Conservation (phyloP, 2,888 invertebrate genomes). For the Drosophila paranaensis region DNA sequence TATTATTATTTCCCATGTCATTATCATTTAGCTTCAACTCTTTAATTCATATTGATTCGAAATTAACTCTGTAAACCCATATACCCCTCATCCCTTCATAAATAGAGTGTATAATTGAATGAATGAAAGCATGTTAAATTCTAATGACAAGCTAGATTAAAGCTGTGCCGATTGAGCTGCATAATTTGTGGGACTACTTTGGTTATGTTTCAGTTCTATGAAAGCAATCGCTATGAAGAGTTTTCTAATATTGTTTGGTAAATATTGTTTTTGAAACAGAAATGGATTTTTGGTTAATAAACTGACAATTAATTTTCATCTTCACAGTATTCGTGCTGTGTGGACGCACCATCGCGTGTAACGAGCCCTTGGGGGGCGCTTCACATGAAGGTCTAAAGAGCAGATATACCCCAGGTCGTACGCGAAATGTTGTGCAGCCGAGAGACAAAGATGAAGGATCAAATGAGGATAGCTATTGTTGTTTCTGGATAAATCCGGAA, state of each 20-base stretch:
- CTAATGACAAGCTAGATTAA: background rate
- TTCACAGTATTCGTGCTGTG: constrained; percentile 10
- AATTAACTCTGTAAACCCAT: background rate
- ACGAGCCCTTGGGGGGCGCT: background rate
- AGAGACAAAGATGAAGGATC: too few species aligned
- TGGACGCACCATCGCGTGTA: background rate
- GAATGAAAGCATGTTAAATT: background rate
- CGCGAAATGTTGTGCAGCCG: constrained; percentile 22
- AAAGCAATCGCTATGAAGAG: constrained; percentile 15
- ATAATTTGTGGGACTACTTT: background rate
- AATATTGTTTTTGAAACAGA: background rate
- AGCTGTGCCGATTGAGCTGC: background rate
- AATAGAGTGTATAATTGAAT: background rate
- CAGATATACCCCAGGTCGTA: constrained; percentile 32
- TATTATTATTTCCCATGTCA: too few species aligned
- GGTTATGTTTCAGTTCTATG: background rate
- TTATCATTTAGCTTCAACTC: too few species aligned
- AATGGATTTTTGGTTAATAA: background rate
- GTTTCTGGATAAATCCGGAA: constrained; percentile 54
- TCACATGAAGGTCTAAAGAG: background rate
- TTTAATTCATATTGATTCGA: too few species aligned
- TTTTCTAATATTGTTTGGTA: constrained; percentile 12
- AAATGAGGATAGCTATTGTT: constrained; percentile 44
- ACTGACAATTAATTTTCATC: background rate
- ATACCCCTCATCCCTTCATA: background rate